Evolutionary conservation across 2,113 vertebrate genomes (phyloP).

Genomic region (Cnemophilus loriae): DNA sequence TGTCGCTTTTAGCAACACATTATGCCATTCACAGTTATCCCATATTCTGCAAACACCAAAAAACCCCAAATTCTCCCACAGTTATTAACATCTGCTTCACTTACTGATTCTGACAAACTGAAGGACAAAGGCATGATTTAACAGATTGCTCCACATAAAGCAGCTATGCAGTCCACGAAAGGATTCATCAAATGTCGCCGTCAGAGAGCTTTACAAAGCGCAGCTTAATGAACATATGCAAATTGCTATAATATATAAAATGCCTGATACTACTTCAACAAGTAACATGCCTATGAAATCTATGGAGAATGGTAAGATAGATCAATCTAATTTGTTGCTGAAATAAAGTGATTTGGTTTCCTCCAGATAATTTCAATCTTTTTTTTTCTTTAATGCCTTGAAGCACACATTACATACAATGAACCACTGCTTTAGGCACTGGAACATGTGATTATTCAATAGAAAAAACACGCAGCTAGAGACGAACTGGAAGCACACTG

Average conservation of each 20-base stretch:
- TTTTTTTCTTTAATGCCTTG: conserved; percentile 5
- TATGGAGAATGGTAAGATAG: not conserved
- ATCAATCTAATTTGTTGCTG: conserved; percentile 41
- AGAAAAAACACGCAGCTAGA: conserved; percentile 9
- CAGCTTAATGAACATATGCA: conserved; percentile 64
- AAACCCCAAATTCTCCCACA: not conserved
- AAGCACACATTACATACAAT: not conserved
- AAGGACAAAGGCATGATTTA: conserved; percentile 46
- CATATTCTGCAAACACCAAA: conserved; percentile 2
- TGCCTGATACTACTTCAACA: conserved; percentile 38
- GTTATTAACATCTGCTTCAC: conserved; percentile 38
- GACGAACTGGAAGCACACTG: not conserved
- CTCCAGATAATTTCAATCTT: conserved; percentile 39
- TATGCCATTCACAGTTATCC: not conserved
- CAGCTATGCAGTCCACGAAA: not conserved
- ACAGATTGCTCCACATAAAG: conserved; percentile 21
- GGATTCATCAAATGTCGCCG: conserved; percentile 37
- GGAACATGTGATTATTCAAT: conserved; percentile 26
- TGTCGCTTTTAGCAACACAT: not conserved
- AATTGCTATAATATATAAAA: conserved; percentile 63
- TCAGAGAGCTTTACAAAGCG: conserved; percentile 50
- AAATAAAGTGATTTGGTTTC: conserved; percentile 52
- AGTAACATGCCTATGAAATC: conserved; percentile 29
- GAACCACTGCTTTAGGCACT: not conserved
- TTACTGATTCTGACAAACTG: conserved; percentile 30